Conservation (phyloP, 2,888 invertebrate genomes). For the Cephus spinipes region DNA sequence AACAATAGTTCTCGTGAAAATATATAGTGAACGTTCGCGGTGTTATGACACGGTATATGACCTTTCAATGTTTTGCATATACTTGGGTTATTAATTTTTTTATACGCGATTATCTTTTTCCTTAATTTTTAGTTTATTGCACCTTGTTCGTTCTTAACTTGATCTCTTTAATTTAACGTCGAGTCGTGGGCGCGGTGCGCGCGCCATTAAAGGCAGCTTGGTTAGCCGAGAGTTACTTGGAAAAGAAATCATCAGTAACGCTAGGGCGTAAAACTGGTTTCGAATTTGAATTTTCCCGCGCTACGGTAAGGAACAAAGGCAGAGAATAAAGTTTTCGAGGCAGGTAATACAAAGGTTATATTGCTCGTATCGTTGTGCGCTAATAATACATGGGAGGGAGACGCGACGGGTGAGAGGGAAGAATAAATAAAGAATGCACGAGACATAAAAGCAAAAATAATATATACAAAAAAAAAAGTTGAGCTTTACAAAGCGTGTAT, state of each 20-base stretch:
- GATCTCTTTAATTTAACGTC: background rate
- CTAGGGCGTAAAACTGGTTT: background rate
- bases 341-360: slow-evolving; percentile 25
- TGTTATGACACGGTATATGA: background rate
- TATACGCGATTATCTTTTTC: background rate
- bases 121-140: background rate
- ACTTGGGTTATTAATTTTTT: background rate
- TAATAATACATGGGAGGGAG: background rate
- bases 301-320: slow-evolving; percentile 23
- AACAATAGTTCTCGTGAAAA: background rate
- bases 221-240: background rate
- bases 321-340: slow-evolving; percentile 32
- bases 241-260: background rate
- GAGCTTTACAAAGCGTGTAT: slow-evolving; percentile 7
- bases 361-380: background rate
- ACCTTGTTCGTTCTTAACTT: too few relatives aligned
- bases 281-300: background rate
- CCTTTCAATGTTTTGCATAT: background rate
- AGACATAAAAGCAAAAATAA: background rate
- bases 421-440: background rate
- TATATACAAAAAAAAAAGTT: background rate
- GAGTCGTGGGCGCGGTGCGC: background rate
- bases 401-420: background rate
- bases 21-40: background rate
- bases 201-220: background rate